Evolutionary conservation across 2,797 vertebrate genomes (phyloP), one percentile per base, ranked within the genome.

Genomic region (Geotrypetes seraphini): DNA sequence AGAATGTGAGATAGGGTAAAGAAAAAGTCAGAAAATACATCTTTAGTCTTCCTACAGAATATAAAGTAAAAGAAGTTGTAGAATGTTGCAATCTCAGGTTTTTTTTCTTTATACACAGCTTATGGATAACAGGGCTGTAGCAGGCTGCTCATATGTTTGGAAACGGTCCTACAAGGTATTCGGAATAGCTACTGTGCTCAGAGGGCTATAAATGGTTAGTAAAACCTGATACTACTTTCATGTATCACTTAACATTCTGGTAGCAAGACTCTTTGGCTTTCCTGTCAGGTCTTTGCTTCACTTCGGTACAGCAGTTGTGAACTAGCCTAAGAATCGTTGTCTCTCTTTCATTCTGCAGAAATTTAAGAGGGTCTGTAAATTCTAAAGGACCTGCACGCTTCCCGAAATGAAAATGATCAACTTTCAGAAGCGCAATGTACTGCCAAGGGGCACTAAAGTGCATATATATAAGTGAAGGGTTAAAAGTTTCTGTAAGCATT

Each of bases 391-490:
- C 33, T 16, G 18, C 25, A 18, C 22, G 28, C 12, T 23, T 16
- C 14, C 31, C 36, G 22, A 10, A 1, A 12, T 30, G 12, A 17
- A 38, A 44, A 37, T 50, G 26, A 32, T 50, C 43, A n/a, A 43
- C 49, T 50, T 39, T 60, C 49, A 44, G 25, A 50, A 49, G 56
- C 36, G 38, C 21, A 41, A 62, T 57, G 48, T 61, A 47, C 60
- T 49, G 63, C 57, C 63, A 57, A 71, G 63, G 47, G 61, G 69
- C 67, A 73, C 66, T 79, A 78, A 83, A 81, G 79, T 84, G 80
- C 74, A 44, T 70, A 60, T 37, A 44, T 42, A 50, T 60, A 37
- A 47, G 50, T 28, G 28, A 15, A 44, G 59, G 56, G 50, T 53
- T 64, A 48, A 64, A 78, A 75, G 62, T 73, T 76, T 75, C 73